Evolutionary conservation across 2,113 vertebrate species (phyloP), one percentile per base, ranked within the genome.

Genomic region (Chitala chitala): DNA sequence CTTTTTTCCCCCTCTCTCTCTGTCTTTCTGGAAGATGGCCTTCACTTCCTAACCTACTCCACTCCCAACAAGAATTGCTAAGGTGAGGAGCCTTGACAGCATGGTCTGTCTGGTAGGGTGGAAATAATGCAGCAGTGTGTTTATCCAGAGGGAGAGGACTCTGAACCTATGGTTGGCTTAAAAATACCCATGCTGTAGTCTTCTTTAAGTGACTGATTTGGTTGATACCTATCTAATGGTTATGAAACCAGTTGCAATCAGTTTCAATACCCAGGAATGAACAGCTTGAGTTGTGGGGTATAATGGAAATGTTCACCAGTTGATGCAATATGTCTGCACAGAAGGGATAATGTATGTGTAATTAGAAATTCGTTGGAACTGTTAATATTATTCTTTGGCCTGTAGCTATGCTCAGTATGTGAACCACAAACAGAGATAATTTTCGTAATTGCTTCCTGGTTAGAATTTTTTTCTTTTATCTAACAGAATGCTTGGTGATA

Each of bases 21-120:
- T 84, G 81, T 82, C 84, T 79, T 83, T 83, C 56, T 73, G 86
- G 87, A 94, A 93, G 91, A 87, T 84, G 73, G 84, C 84, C 90
- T 69, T 82, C 81, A 83, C 82, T 80, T 78, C 55, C 69, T 91
- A 90, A 89, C 84, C 88, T 85, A 82, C 87, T 87, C 84, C 73
- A 80, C 87, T 87, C 74, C 86, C 64, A 68, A 22, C 42, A 26
- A 3, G 12, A 81, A 82, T 84, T 85, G 77, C 87, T 90, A 90
- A 91, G 91, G 85, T 77, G 64, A 72, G 77, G 51, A 82, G 20
- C 59, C 33, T 38, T 63, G 9, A n/a, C 9, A 36, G 31, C 33
- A 63, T n/a, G 59, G 33, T 5, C 2, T 20, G n/a, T 63, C 33
- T 63, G 33, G 17, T 63, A 7, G 44, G 44, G 44, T 12, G 5